Evolutionary conservation across 2,888 invertebrate genomes (phyloP).

Genomic region (Caenorhabditis macrosperma): DNA sequence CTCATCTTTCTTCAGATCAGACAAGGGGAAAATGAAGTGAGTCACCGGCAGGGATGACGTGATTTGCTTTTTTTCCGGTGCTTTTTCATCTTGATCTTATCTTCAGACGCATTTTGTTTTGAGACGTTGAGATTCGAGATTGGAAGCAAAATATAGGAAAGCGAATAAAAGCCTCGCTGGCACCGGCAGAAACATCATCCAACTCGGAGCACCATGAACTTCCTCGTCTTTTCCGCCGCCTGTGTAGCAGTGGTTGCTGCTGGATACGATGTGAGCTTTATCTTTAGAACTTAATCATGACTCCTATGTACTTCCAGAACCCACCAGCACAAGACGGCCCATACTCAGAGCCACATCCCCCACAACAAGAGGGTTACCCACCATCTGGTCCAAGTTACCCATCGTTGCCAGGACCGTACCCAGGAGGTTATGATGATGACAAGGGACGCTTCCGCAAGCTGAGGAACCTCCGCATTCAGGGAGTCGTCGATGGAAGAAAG

Average conservation of each 20-base stretch:
- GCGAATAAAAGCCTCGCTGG: constrained; percentile 7
- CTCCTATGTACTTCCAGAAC: background rate
- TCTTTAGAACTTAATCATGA: background rate
- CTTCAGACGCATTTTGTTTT: constrained; percentile 6
- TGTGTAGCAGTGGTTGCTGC: constrained; percentile 32
- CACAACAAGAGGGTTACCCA: background rate
- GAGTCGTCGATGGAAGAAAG: constrained; percentile 18
- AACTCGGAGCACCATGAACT: constrained; percentile 23
- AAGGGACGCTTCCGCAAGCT: constrained; percentile 21
- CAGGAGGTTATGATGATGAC: background rate
- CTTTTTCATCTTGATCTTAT: background rate
- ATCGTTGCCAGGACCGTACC: background rate
- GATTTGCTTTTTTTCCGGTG: background rate
- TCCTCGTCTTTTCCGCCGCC: constrained; percentile 2
- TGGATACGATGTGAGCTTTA: constrained; percentile 8
- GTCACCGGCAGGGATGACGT: constrained; percentile 8
- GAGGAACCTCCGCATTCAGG: constrained; percentile 8
- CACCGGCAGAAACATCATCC: background rate
- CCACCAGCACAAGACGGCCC: background rate
- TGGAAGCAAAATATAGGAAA: background rate
- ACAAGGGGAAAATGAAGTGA: background rate
- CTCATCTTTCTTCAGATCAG: constrained; percentile 3
- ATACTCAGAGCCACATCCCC: too few species aligned
- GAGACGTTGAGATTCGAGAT: background rate
- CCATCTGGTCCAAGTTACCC: background rate